Conservation (phyloP, 2,888 invertebrate species). For the Minunthozetes semirufus region DNA sequence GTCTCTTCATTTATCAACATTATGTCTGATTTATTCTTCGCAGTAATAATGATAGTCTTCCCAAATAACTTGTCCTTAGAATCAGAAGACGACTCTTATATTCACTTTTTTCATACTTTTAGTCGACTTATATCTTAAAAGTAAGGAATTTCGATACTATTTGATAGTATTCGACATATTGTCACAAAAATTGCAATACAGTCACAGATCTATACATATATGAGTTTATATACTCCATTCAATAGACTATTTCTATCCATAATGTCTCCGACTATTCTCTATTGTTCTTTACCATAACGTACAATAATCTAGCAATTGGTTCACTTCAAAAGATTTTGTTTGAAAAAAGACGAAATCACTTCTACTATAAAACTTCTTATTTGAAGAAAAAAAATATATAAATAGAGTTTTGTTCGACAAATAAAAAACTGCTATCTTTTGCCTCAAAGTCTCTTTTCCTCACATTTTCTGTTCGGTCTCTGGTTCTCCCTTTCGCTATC, state of each 20-base stretch:
- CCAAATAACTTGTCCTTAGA: slow-evolving; percentile 23
- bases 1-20: slow-evolving; percentile 27
- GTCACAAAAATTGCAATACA: slow-evolving; percentile 8
- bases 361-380: background rate
- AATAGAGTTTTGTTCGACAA: slow-evolving; percentile 22
- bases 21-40: slow-evolving; percentile 23
- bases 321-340: slow-evolving; percentile 7
- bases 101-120: background rate
- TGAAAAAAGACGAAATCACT: slow-evolving; percentile 1
- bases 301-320: slow-evolving; percentile 14
- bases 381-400: background rate
- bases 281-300: background rate
- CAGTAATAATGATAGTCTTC: slow-evolving; percentile 26
- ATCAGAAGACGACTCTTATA: background rate
- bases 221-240: background rate
- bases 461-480: background rate
- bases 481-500: background rate
- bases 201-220: background rate
- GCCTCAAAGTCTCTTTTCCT: too few species aligned
- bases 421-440: slow-evolving; percentile 10
- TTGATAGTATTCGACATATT: slow-evolving; percentile 9
- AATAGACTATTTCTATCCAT: background rate
- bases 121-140: background rate
- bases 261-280: background rate
- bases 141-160: background rate